phyloP scores from a whole-genome alignment of 2,797 vertebrate species.

The Manis crassicaudata region DNA sequence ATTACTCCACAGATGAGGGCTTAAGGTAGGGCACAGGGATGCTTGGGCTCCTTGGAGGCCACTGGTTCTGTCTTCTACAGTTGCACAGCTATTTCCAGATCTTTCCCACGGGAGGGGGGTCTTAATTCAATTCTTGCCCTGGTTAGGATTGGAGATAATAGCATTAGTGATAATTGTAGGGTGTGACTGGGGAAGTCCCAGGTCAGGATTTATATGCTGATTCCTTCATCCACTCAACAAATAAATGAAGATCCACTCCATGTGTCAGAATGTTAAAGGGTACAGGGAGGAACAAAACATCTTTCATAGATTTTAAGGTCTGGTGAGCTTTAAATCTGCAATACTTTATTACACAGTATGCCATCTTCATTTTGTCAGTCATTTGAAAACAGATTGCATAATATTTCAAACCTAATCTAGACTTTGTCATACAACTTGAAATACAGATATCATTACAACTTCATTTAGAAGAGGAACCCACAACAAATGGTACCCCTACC shows the following conservation, averaged over 20 bases:
- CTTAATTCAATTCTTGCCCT: neutral
- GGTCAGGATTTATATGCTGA: neutral
- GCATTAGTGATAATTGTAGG: neutral
- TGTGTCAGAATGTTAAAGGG: neutral
- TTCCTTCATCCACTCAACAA: neutral
- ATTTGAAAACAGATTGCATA: neutral
- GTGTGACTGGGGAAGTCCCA: neutral
- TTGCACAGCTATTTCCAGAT: neutral
- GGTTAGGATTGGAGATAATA: neutral
- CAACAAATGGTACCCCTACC: neutral
- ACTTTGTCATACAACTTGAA: constrained; percentile 2
- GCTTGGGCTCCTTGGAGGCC: neutral
- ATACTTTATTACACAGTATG: neutral
- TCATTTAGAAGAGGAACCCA: constrained; percentile 4
- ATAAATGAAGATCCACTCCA: neutral
- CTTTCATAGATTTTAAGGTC: neutral
- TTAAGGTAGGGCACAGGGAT: neutral
- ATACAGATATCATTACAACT: neutral
- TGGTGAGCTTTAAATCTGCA: neutral
- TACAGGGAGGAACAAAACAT: neutral
- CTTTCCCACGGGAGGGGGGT: neutral
- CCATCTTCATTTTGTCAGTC: neutral
- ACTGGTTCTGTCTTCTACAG: neutral
- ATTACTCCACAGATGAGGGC: neutral
- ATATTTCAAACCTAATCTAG: neutral